Percentiles rank a stretch among this genome's conserved stretches.
phyloP scores from a whole-genome alignment of 1,140 invertebrate species.

The Lordiphosa mommai region DNA sequence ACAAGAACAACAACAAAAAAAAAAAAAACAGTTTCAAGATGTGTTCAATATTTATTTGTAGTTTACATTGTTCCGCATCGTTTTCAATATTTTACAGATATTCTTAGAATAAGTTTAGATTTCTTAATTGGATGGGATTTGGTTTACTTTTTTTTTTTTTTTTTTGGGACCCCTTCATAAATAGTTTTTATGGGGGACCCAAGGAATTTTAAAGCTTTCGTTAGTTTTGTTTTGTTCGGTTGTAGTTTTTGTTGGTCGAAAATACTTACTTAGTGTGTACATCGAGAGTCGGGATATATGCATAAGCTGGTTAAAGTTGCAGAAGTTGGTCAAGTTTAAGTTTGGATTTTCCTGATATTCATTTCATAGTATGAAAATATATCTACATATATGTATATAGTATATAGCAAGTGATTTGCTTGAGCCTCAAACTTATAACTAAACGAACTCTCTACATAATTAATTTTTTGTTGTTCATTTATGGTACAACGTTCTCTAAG shows the following conservation, averaged over 20 bases:
- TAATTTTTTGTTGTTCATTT: too few relatives aligned
- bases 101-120: constrained; percentile 37
- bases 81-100: constrained; percentile 24
- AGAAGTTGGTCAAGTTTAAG: constrained; percentile 12
- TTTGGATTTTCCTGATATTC: not conserved
- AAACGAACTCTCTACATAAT: too few relatives aligned
- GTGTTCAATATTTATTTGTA: not conserved
- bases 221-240: constrained; percentile 49
- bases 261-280: constrained; percentile 27
- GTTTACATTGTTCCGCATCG: constrained; percentile 55
- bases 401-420: constrained; percentile 1
- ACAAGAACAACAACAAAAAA: too few relatives aligned
- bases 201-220: constrained; percentile 65
- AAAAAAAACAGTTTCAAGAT: too few relatives aligned
- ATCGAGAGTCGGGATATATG: constrained; percentile 7
- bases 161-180: not conserved
- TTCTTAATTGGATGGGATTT: constrained; percentile 52
- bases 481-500: too few relatives aligned
- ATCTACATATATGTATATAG: not conserved
- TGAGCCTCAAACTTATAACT: not conserved
- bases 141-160: constrained; percentile 21
- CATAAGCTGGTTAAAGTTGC: not conserved
- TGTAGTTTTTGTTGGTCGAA: constrained; percentile 20
- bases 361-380: constrained; percentile 4
- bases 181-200: not conserved